These are phyloP conservation scores for Chrysolina oricalcia DNA, from an alignment of 2,888 invertebrate species.

Conservation along the genomic window DNA sequence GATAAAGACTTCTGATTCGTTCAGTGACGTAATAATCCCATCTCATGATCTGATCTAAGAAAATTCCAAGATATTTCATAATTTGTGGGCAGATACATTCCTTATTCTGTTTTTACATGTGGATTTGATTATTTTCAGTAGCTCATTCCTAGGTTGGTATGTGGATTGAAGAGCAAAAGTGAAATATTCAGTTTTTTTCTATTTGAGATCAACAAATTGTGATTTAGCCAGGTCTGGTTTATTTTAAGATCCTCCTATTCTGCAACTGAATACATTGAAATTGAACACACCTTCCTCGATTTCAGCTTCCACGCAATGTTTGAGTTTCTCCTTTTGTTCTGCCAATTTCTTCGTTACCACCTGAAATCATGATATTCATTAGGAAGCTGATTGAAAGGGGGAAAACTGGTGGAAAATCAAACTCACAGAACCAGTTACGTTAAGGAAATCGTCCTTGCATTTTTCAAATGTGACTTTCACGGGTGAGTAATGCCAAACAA, in stretches of 20 bases:
- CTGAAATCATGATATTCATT: constrained; percentile 25
- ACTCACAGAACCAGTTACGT: constrained; percentile 37
- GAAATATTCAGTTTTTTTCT: too few relatives aligned
- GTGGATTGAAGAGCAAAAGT: too few relatives aligned
- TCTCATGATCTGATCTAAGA: too few relatives aligned
- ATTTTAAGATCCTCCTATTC: background rate
- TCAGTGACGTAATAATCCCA: too few relatives aligned
- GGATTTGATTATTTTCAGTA: too few relatives aligned
- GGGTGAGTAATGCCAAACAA: constrained; percentile 43
- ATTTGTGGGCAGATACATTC: too few relatives aligned
- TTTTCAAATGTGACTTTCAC: constrained; percentile 30
- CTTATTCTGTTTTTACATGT: too few relatives aligned
- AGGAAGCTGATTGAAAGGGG: background rate
- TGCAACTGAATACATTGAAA: background rate
- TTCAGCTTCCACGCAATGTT: constrained; percentile 17
- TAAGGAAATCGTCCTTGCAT: constrained; percentile 11
- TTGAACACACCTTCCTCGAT: constrained; percentile 35
- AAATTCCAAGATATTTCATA: too few relatives aligned
- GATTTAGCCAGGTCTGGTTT: too few relatives aligned
- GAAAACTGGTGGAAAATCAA: background rate
- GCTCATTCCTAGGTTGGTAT: too few relatives aligned
- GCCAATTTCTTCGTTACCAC: constrained; percentile 39
- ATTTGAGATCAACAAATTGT: too few relatives aligned
- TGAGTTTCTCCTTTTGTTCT: constrained; percentile 24
- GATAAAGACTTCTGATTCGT: too few relatives aligned